phyloP scores from a whole-genome alignment of 2,797 vertebrate genomes.

The Crocidura indochinensis region DNA sequence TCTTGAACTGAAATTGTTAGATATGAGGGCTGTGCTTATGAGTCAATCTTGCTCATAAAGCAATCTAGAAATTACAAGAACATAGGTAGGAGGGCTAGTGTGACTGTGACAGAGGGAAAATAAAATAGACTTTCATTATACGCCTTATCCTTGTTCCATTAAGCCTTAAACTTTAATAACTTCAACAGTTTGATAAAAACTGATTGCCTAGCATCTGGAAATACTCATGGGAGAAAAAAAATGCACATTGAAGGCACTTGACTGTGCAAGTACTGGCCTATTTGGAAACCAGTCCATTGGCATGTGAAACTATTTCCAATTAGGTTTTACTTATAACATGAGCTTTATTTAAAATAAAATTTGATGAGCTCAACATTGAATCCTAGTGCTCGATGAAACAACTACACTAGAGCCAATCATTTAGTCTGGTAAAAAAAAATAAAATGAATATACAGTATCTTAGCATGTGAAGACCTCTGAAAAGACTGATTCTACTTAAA shows the following conservation, averaged over 20 bases:
- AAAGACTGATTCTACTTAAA: not conserved
- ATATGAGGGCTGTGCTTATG: too few species aligned
- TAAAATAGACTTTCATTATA: not conserved
- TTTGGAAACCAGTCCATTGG: not conserved
- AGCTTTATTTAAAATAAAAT: not conserved
- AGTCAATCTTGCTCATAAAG: not conserved
- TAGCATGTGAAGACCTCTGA: too few species aligned
- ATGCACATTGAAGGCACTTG: not conserved
- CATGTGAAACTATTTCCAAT: not conserved
- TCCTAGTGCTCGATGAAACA: not conserved
- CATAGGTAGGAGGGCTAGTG: fast-evolving
- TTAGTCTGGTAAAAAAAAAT: not conserved
- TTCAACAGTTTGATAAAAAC: not conserved
- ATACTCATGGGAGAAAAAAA: not conserved
- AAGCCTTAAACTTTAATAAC: not conserved
- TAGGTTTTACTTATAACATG: not conserved
- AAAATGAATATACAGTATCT: too few species aligned
- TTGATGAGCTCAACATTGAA: not conserved
- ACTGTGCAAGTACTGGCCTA: not conserved
- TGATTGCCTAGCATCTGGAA: not conserved
- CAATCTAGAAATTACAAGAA: not conserved
- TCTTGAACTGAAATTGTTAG: not conserved
- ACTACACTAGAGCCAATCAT: not conserved
- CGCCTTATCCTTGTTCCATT: not conserved
- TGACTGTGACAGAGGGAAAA: not conserved